A percentile compares a stretch with the other conserved stretches of the same genome.
Evolutionary conservation across 2,888 invertebrate genomes (phyloP).

Genomic region (Tinea semifulvella): DNA sequence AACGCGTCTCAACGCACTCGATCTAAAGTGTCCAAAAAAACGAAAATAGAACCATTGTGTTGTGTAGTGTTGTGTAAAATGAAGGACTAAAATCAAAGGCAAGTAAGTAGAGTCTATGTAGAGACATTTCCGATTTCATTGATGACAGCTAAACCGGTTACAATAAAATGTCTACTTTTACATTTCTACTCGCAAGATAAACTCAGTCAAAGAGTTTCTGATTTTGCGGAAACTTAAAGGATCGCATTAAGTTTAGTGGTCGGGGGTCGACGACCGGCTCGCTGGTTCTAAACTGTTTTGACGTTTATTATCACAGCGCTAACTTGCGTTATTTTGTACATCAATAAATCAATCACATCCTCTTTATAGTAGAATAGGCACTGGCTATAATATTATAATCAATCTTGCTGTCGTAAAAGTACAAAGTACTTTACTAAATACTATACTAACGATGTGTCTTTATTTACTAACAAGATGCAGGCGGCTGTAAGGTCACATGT

Average conservation of each 20-base stretch:
- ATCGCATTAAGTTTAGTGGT: not conserved
- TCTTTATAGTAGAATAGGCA: no score
- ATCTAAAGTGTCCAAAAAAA: not conserved
- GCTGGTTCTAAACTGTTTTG: not conserved
- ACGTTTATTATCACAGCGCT: constrained; percentile 10
- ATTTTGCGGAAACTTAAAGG: not conserved
- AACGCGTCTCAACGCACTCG: not conserved
- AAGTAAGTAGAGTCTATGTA: not conserved
- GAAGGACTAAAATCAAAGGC: not conserved
- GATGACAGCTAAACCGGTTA: constrained; percentile 6
- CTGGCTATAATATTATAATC: no score
- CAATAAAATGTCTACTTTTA: constrained; percentile 10
- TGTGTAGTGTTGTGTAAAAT: constrained; percentile 7
- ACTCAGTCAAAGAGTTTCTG: constrained; percentile 8
- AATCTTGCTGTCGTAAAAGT: no score
- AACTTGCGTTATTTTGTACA: no score
- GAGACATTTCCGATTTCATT: not conserved
- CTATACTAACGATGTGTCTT: no score
- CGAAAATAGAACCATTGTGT: not conserved
- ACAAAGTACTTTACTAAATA: no score
- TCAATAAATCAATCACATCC: no score
- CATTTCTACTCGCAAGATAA: constrained; percentile 9
- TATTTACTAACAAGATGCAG: no score
- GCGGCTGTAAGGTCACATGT: no score
- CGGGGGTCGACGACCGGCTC: not conserved